phyloP scores from a whole-genome alignment of 1,140 invertebrate species.

The Chelonus insularis region DNA sequence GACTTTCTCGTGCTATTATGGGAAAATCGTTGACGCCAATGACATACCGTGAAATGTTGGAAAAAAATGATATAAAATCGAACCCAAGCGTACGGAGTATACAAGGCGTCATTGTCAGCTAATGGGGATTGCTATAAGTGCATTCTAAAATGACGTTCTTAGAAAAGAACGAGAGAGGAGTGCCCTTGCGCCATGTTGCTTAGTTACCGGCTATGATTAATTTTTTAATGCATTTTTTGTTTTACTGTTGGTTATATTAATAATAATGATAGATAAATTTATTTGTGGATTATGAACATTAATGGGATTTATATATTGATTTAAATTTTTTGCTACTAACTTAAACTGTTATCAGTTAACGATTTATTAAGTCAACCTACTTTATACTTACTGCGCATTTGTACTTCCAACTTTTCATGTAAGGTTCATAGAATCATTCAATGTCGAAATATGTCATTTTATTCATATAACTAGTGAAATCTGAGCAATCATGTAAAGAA shows the following conservation, averaged over 20 bases:
- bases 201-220: constrained; percentile 26
- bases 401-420: constrained; percentile 37
- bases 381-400: constrained; percentile 2
- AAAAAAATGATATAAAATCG: not conserved
- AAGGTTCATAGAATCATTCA: constrained; percentile 33
- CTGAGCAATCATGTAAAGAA: too few species aligned
- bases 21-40: not conserved
- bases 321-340: too few species aligned
- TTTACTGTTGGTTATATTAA: too few species aligned
- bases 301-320: too few species aligned
- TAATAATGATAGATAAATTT: too few species aligned
- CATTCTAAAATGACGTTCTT: constrained; percentile 19
- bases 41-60: not conserved
- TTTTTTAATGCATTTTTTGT: not conserved
- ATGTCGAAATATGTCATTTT: constrained; percentile 4
- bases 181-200: constrained; percentile 47
- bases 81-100: not conserved
- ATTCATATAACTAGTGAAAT: too few species aligned
- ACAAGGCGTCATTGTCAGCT: not conserved
- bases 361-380: not conserved
- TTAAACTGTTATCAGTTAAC: not conserved
- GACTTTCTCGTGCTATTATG: constrained; percentile 18
- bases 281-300: too few species aligned
- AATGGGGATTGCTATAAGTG: not conserved
- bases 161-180: constrained; percentile 25